Evolutionary conservation across 2,113 vertebrate genomes (phyloP).

Genomic region (Sisor rabdophorus): DNA sequence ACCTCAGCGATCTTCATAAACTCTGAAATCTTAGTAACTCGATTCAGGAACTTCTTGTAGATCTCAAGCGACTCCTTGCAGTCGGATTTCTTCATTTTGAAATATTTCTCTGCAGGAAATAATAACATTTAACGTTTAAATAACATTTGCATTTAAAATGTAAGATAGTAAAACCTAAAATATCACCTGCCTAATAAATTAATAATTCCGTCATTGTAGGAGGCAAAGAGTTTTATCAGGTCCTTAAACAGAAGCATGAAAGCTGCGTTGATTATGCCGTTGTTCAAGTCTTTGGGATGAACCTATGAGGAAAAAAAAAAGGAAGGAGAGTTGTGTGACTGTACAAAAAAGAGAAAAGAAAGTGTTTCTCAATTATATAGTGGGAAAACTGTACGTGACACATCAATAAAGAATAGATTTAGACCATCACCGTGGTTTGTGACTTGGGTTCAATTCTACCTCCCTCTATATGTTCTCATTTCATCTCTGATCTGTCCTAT

Average conservation of each 20-base stretch:
- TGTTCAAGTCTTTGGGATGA: conserved; percentile 97
- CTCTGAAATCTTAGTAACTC: conserved; percentile 96
- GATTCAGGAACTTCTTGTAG: conserved; percentile 96
- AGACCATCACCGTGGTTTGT: background rate
- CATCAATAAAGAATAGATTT: background rate
- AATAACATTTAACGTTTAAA: background rate
- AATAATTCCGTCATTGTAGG: conserved; percentile 98
- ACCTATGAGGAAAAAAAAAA: conserved; percentile 69
- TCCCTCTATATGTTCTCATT: no score
- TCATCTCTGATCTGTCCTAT: no score
- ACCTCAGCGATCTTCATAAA: conserved; percentile 99
- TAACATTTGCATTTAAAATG: background rate
- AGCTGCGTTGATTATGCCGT: conserved; percentile 93
- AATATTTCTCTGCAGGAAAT: conserved; percentile 91
- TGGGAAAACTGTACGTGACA: background rate
- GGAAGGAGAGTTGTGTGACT: background rate
- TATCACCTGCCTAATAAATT: conserved; percentile 86
- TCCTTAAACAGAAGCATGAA: conserved; percentile 99
- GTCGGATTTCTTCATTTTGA: conserved; percentile 99
- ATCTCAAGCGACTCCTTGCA: conserved; percentile 98
- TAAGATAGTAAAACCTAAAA: no score
- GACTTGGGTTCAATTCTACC: no score
- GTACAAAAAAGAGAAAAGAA: background rate
- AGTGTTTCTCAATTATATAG: background rate
- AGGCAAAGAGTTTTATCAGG: conserved; percentile 97